These are phyloP conservation scores for Orchesella flavescens DNA, from an alignment of 2,888 invertebrate genomes.

Conservation along the genomic window DNA sequence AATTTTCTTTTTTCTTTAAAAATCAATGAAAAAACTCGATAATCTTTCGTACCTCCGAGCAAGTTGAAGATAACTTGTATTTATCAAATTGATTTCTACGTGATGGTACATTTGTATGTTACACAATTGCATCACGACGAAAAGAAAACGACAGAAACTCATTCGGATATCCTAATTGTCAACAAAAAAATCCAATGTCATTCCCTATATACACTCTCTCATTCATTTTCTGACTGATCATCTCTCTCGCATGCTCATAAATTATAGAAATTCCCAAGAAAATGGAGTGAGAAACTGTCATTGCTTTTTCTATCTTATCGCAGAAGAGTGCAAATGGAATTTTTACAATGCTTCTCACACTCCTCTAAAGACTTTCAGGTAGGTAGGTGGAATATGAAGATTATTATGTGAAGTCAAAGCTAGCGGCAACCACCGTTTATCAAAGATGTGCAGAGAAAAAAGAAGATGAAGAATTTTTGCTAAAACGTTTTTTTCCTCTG, in stretches of 20 bases:
- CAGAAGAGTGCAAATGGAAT: constrained; percentile 59
- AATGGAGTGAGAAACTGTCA: constrained; percentile 46
- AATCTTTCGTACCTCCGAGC: no score
- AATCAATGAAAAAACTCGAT: not conserved
- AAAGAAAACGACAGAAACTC: not conserved
- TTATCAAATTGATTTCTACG: no score
- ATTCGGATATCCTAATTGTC: not conserved
- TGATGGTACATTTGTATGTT: no score
- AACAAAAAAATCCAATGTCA: constrained; percentile 9
- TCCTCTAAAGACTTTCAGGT: constrained; percentile 2
- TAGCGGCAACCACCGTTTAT: constrained; percentile 6
- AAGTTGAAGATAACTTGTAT: no score
- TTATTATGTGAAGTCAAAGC: not conserved
- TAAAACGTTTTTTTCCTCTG: constrained; percentile 21
- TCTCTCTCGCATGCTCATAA: constrained; percentile 28
- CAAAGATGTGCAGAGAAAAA: constrained; percentile 11
- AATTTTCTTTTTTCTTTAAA: not conserved
- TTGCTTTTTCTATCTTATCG: constrained; percentile 48
- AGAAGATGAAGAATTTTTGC: constrained; percentile 11
- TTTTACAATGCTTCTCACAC: constrained; percentile 51
- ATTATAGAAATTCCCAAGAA: constrained; percentile 40
- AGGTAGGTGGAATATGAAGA: not conserved
- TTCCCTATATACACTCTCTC: not conserved
- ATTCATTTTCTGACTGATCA: constrained; percentile 11
- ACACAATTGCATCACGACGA: not conserved